Percentiles rank a stretch among this genome's conserved stretches.
phyloP scores from a whole-genome alignment of 2,797 vertebrate genomes.

The Gallinago solitaria region DNA sequence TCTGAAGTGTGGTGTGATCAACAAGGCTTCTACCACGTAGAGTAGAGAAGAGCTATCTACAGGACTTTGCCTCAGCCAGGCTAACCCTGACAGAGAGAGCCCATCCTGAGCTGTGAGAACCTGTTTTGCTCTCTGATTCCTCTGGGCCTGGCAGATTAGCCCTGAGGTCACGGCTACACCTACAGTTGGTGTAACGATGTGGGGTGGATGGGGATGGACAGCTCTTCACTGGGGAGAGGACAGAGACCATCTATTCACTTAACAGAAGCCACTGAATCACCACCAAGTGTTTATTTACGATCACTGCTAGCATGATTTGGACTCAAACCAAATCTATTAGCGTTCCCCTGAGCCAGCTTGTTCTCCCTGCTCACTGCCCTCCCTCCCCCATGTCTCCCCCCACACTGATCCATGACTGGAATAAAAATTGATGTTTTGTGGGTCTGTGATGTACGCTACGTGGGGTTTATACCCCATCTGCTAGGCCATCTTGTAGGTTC shows the following conservation, averaged over 20 bases:
- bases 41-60: neutral
- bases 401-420: neutral
- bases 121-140: neutral
- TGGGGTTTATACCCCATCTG: neutral
- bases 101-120: neutral
- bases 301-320: neutral
- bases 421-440: neutral
- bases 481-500: neutral
- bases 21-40: rapidly evolving
- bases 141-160: neutral
- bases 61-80: neutral
- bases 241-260: neutral
- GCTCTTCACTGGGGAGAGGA: neutral
- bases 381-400: neutral
- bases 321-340: neutral
- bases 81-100: neutral
- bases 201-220: neutral
- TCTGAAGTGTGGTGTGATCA: neutral
- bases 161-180: neutral
- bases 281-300: neutral
- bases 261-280: neutral
- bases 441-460: neutral
- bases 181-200: neutral
- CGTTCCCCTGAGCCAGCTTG: neutral
- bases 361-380: neutral